Percentiles rank a stretch among this genome's conserved stretches.
phyloP scores from a whole-genome alignment of 2,888 invertebrate genomes.

The Spodoptera littoralis region DNA sequence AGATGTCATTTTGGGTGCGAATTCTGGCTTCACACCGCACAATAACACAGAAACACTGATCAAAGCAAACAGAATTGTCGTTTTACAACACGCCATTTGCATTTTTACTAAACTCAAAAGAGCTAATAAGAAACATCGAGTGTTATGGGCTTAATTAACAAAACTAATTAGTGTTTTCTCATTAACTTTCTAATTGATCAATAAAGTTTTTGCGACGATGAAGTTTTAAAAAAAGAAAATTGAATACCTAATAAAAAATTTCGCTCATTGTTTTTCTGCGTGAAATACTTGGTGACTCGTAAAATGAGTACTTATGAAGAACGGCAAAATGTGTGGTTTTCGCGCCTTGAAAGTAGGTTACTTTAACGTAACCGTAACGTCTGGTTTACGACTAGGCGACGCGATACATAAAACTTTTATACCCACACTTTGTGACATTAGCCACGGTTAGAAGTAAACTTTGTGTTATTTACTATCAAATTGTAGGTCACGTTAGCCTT shows the following conservation, averaged over 20 bases:
- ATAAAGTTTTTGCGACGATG: slow-evolving; percentile 7
- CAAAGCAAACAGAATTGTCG: slow-evolving; percentile 16
- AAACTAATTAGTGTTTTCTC: slow-evolving; percentile 1
- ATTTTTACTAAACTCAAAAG: slow-evolving; percentile 1
- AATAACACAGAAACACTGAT: slow-evolving; percentile 5
- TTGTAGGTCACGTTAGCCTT: slow-evolving; percentile 45
- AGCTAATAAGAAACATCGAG: not conserved
- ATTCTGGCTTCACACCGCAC: not conserved
- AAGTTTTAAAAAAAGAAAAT: too few relatives aligned
- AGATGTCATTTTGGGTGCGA: fast-evolving
- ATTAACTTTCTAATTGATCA: slow-evolving; percentile 24
- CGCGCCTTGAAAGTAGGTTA: slow-evolving; percentile 63
- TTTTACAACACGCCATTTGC: slow-evolving; percentile 22
- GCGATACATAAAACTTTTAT: slow-evolving; percentile 73
- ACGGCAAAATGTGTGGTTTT: slow-evolving; percentile 54
- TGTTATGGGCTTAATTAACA: not conserved
- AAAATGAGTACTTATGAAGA: slow-evolving; percentile 44
- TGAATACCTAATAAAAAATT: too few relatives aligned
- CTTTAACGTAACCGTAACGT: slow-evolving; percentile 59
- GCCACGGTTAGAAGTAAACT: slow-evolving; percentile 54
- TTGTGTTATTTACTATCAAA: slow-evolving; percentile 46
- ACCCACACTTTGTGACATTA: slow-evolving; percentile 65
- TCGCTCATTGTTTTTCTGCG: too few relatives aligned
- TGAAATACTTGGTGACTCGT: slow-evolving; percentile 14
- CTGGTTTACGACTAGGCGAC: slow-evolving; percentile 69